Evolutionary conservation across 2,797 vertebrate genomes (phyloP), one percentile per base, ranked within the genome.

Genomic region (Huso huso): DNA sequence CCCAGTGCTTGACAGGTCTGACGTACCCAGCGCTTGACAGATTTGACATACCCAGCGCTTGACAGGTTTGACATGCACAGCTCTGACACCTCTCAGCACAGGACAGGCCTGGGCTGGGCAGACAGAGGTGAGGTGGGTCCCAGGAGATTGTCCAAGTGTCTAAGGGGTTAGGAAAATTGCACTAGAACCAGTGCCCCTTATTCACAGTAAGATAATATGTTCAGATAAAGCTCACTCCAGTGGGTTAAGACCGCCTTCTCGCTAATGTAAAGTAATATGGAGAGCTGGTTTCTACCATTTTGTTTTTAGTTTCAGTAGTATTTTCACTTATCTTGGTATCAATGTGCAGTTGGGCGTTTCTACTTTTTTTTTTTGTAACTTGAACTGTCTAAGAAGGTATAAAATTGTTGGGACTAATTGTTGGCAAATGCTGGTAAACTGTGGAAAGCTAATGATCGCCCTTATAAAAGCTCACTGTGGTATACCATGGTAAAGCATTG

Each of bases 251-350:
- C 73, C 76, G 77, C 80, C 69, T 70, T 76, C 75, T 52, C 74
- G 74, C 73, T 81, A 78, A 79, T 79, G 74, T 68, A 70, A 64
- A 5, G 73, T 79, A 81, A 83, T 81, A 83, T 80, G 81, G 71
- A 53, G 69, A 68, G 65, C 69, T 74, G 78, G 80, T 76, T 79
- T 73, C 58, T 73, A 69, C 71, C 69, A 58, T 7, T 71, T 73
- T 50, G 67, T 72, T 75, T 37, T 37, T 37, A 37, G 37, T 37
- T 37, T 37, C 3, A 37, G 37, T 4, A 37, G 37, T 37, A 37
- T 37, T 37, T 37, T 37, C 37, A 37, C 37, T 37, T 4, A 37
- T 37, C 37, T 37, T 37, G 37, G 37, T 37, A 37, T 37, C 37
- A 37, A 37, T 4, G 37, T 37, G 5, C 37, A 37, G 37, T 37